Evolutionary conservation across 1,140 invertebrate species (phyloP), one percentile per base, ranked within the genome.

Genomic region (Lethocerus indicus): DNA sequence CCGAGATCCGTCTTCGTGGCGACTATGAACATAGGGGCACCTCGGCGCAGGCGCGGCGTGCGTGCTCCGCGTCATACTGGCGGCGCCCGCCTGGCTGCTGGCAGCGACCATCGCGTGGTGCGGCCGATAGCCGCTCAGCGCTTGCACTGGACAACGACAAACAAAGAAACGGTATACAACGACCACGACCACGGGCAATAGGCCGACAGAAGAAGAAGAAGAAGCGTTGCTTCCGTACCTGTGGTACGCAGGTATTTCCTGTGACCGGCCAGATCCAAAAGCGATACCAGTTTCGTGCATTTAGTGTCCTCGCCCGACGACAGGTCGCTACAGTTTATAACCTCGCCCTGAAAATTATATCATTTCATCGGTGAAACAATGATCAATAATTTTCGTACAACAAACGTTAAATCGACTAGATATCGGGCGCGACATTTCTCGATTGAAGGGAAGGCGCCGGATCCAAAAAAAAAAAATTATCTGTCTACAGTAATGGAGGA

Each of bases 181-280:
- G n/a, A 47, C 3, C 2, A 18, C 44, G 20, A 9, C 7, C 20
- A 41, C 23, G 3, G 9, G 4, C 23, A 3, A 23, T 14, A 18
- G 44, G 14, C 44, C 13, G 14, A 4, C 2, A 29, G 29, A 47
- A 98, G 66, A 9, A 41, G 9, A 12, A 20, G 9, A 41, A 41
- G 20, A 9, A 43, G n/a, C 20, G 25, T 12, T 12, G 4, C 23
- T 0, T 93, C 93, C 60, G 93, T 83, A 27, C 97, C 79, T 7
- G 95, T 98, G 50, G 94, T 98, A 57, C 85, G 76, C 56, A 97
- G 72, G 64, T 98, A 98, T 63, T 97, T 96, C 53, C 83, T 79
- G 69, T 98, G 91, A 0, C 94, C 95, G 5, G 93, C 93, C 53
- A 98, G 70, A 71, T 98, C 95, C 59, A 98, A 82, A 58, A 98